A percentile compares a stretch with the other conserved stretches of the same genome.
These are phyloP conservation scores for Epinephelus coioides DNA, from an alignment of 2,797 vertebrate genomes.

Conservation along the genomic window DNA sequence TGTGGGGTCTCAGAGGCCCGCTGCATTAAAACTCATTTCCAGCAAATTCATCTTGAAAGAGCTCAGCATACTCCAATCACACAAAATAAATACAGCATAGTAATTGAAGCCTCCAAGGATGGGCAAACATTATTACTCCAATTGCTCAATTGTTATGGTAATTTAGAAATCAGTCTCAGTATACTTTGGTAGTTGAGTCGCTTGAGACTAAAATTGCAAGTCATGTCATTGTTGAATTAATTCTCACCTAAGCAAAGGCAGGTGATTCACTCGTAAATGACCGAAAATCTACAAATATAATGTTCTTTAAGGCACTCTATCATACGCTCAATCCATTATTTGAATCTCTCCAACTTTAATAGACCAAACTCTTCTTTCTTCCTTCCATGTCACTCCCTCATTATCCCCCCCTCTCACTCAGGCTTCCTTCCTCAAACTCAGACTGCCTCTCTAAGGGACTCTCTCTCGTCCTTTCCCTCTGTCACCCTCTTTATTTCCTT, in stretches of 20 bases:
- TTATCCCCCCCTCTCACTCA: conserved; percentile 60
- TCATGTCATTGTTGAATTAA: conserved; percentile 62
- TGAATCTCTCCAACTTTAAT: conserved; percentile 51
- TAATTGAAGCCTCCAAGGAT: conserved; percentile 80
- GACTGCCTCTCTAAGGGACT: conserved; percentile 71
- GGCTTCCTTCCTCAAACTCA: conserved; percentile 71
- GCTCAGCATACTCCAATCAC: conserved; percentile 75
- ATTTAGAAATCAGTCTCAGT: conserved; percentile 74
- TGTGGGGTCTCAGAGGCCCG: conserved; percentile 70
- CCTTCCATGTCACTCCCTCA: conserved; percentile 45
- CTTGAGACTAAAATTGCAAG: conserved; percentile 67
- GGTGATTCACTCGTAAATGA: conserved; percentile 57
- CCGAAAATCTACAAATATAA: conserved; percentile 42
- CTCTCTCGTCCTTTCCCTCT: conserved; percentile 54
- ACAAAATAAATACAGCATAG: conserved; percentile 80
- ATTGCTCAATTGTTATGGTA: conserved; percentile 83
- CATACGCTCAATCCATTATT: conserved; percentile 35
- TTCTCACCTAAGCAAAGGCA: conserved; percentile 53
- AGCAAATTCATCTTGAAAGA: conserved; percentile 78
- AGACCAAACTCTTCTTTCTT: conserved; percentile 32
- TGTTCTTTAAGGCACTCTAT: conserved; percentile 40
- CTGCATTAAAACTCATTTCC: conserved; percentile 74
- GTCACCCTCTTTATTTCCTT: conserved; percentile 64
- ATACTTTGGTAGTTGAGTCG: conserved; percentile 65
- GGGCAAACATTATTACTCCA: conserved; percentile 78